These are phyloP conservation scores for Bos indicus DNA, from an alignment of 2,113 vertebrate genomes.

Conservation along the genomic window DNA sequence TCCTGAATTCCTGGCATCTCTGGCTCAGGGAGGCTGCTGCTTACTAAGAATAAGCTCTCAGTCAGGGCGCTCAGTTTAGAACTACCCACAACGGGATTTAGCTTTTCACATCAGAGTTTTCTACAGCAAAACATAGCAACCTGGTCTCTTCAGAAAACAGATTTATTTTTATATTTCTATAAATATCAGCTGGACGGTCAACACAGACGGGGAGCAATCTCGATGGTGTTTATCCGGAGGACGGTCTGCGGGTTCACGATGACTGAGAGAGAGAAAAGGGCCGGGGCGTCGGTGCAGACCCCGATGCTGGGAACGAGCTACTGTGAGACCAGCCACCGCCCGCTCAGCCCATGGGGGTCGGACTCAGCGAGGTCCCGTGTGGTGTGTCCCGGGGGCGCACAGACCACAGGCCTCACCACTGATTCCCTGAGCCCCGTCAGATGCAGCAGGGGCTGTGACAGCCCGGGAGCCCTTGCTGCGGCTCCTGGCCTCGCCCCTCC, in stretches of 20 bases:
- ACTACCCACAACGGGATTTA: accelerated
- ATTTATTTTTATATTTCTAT: neutral
- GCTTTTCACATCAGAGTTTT: accelerated
- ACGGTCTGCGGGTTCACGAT: slow-evolving; percentile 82
- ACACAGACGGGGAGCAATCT: slow-evolving; percentile 80
- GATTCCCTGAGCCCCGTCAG: accelerated
- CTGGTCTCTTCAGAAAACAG: neutral
- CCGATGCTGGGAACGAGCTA: accelerated
- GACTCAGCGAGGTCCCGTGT: accelerated
- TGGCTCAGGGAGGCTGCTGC: neutral
- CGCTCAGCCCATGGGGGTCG: accelerated
- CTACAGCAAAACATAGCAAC: neutral
- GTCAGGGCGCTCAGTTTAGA: accelerated
- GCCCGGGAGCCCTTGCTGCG: accelerated
- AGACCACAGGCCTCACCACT: neutral
- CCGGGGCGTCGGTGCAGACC: no score
- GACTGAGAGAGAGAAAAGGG: slow-evolving; percentile 75
- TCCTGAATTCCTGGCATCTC: neutral
- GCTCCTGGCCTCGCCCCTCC: neutral
- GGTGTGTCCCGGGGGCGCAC: accelerated
- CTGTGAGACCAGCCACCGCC: accelerated
- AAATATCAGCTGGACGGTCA: neutral
- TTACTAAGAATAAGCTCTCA: neutral
- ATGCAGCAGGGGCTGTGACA: accelerated
- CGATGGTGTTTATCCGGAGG: slow-evolving; percentile 87